These are phyloP conservation scores for Blastomussa wellsi DNA, from an alignment of 92 coral and sea anemone species.

Conservation along the genomic window DNA sequence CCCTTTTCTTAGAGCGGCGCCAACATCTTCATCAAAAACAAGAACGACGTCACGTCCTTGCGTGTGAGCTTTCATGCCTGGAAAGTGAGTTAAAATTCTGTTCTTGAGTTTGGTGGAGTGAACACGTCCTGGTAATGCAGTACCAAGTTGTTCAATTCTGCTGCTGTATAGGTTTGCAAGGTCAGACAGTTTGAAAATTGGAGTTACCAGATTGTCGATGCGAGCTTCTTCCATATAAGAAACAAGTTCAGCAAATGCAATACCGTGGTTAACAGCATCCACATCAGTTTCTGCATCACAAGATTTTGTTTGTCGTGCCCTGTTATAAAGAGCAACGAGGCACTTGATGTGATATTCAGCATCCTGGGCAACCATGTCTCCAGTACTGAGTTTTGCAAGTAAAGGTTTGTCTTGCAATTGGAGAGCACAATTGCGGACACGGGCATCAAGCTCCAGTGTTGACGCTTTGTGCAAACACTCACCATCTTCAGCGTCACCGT, in stretches of 20 bases:
- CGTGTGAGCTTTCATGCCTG: conserved; percentile 50
- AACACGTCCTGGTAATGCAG: conserved; percentile 34
- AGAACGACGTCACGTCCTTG: conserved; percentile 35
- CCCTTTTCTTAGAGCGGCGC: conserved; percentile 33
- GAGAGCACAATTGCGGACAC: conserved; percentile 1
- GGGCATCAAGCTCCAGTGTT: conserved; percentile 37
- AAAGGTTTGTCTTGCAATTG: neutral
- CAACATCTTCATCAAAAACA: conserved; percentile 27
- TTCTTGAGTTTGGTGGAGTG: conserved; percentile 54
- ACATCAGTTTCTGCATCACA: conserved; percentile 18
- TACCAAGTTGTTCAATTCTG: conserved; percentile 50
- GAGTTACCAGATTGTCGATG: conserved; percentile 31
- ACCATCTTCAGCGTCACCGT: conserved; percentile 16
- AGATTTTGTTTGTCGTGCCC: conserved; percentile 4
- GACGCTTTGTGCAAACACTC: conserved; percentile 37
- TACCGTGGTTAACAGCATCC: conserved; percentile 45
- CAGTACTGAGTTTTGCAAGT: conserved; percentile 51
- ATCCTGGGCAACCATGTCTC: conserved; percentile 62
- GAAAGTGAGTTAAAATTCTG: conserved; percentile 42
- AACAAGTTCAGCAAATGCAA: conserved; percentile 53
- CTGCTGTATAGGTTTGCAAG: conserved; percentile 35
- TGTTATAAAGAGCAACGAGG: conserved; percentile 23
- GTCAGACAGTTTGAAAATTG: conserved; percentile 55
- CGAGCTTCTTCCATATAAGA: conserved; percentile 43
- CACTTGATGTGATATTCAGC: conserved; percentile 51